Evolutionary conservation across 1,140 invertebrate species (phyloP).

Genomic region (Brachionus rubens): DNA sequence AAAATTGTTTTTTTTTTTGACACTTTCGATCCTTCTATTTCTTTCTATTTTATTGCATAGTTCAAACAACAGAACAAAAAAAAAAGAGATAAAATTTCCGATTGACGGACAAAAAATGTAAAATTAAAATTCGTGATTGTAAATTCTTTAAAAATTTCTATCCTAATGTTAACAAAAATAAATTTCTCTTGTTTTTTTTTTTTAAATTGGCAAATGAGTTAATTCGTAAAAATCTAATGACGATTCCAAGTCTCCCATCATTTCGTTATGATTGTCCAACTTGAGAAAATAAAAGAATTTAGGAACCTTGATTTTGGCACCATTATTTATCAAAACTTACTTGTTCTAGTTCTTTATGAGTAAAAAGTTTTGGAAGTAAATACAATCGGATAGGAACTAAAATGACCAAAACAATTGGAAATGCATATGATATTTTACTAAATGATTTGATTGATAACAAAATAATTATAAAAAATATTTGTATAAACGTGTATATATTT

Average conservation of each 20-base stretch:
- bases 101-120: no score
- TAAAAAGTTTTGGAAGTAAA: slow-evolving; percentile 19
- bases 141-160: no score
- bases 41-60: no score
- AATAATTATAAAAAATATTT: slow-evolving; percentile 27
- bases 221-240: slow-evolving; percentile 37
- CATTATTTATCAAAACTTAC: not conserved
- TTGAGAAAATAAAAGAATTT: not conserved
- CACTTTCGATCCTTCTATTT: no score
- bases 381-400: slow-evolving; percentile 35
- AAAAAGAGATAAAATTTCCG: no score
- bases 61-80: no score
- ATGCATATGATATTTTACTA: slow-evolving; percentile 2
- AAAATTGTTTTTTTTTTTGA: no score
- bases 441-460: slow-evolving; percentile 37
- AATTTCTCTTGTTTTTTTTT: not conserved
- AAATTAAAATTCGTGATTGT: no score
- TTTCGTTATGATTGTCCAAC: slow-evolving; percentile 27
- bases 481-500: slow-evolving; percentile 45
- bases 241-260: not conserved
- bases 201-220: slow-evolving; percentile 44
- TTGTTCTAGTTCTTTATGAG: slow-evolving; percentile 25
- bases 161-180: no score
- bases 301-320: not conserved
- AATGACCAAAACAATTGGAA: slow-evolving; percentile 41